These are phyloP conservation scores for Drosophila melanica DNA, from an alignment of 1,140 invertebrate genomes.

Conservation along the genomic window DNA sequence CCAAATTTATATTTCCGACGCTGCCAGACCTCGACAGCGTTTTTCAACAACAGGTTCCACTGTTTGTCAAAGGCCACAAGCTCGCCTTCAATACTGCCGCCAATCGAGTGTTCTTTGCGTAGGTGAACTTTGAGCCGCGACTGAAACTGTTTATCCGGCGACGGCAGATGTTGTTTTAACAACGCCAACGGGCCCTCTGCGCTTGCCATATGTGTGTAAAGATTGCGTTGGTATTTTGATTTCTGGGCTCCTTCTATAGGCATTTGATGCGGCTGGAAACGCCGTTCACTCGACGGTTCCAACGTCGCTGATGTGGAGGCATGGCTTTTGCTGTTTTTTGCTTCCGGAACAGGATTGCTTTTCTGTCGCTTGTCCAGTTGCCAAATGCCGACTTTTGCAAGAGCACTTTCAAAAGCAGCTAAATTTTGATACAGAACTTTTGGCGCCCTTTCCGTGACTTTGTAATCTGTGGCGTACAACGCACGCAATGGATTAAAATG, in stretches of 20 bases:
- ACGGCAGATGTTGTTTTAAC: constrained; percentile 87
- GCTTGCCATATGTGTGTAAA: constrained; percentile 87
- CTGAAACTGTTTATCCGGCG: constrained; percentile 48
- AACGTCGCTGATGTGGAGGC: neutral
- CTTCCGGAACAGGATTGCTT: constrained; percentile 9
- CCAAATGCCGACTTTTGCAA: constrained; percentile 67
- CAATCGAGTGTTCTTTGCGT: constrained; percentile 87
- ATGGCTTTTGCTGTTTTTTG: neutral
- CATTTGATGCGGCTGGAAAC: constrained; percentile 72
- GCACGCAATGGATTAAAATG: constrained; percentile 88
- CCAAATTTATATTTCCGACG: constrained; percentile 85
- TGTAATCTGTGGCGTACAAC: constrained; percentile 86
- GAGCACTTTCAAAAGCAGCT: constrained; percentile 73
- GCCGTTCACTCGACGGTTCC: constrained; percentile 14
- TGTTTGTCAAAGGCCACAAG: constrained; percentile 96
- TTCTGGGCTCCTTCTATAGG: constrained; percentile 50
- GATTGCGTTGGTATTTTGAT: constrained; percentile 84
- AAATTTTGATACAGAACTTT: constrained; percentile 79
- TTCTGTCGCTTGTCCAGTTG: constrained; percentile 58
- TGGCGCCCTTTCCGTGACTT: constrained; percentile 83
- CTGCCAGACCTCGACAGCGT: constrained; percentile 94
- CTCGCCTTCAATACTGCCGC: constrained; percentile 91
- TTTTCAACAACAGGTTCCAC: constrained; percentile 95
- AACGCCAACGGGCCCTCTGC: constrained; percentile 87
- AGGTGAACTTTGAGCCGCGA: constrained; percentile 88